phyloP scores from a whole-genome alignment of 2,888 invertebrate species.

The Piscicola geometra region DNA sequence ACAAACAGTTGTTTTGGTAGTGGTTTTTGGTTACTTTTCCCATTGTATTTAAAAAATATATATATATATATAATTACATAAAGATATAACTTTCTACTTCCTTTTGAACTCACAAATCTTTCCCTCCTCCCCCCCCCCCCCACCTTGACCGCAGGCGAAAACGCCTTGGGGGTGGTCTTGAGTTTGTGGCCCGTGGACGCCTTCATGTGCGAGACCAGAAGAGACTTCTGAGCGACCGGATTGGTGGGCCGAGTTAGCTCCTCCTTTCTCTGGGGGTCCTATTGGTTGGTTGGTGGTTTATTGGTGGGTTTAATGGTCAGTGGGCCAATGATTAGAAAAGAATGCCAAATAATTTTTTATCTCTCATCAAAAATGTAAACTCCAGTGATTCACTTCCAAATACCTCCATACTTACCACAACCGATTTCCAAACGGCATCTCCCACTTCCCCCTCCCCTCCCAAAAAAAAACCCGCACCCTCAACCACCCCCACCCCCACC shows the following conservation, averaged over 20 bases:
- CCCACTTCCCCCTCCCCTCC: not conserved
- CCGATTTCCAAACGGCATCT: not conserved
- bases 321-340: no score
- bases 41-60: no score
- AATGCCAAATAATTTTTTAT: no score
- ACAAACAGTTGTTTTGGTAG: no score
- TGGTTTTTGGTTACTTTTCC: no score
- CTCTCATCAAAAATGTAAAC: constrained; percentile 1
- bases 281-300: constrained; percentile 39
- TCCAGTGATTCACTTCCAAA: not conserved
- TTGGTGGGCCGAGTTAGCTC: constrained; percentile 65
- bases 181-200: not conserved
- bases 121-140: no score
- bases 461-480: not conserved
- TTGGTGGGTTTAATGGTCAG: no score
- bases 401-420: not conserved
- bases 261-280: constrained; percentile 63
- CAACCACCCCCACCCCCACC: not conserved
- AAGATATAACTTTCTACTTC: no score
- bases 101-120: no score
- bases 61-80: no score
- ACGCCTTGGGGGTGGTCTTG: constrained; percentile 12
- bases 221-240: constrained; percentile 64
- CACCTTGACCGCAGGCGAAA: not conserved
- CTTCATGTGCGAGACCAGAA: constrained; percentile 44